phyloP scores from a whole-genome alignment of 2,888 invertebrate species.

The Caenorhabditis angaria region DNA sequence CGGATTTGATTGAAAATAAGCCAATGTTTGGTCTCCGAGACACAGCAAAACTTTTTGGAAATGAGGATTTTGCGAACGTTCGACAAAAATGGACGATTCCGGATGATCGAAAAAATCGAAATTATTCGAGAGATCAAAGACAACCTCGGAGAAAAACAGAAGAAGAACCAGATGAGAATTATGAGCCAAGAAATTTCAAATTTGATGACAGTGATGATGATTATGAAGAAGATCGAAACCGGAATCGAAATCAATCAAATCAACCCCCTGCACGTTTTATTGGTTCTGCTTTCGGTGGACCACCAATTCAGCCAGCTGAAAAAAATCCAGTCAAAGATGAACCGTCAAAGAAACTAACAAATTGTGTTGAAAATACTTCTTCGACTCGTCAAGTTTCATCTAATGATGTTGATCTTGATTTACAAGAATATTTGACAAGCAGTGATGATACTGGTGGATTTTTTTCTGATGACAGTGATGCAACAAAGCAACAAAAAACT shows the following conservation, averaged over 20 bases:
- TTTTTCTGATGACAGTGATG: too few species aligned
- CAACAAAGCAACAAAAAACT: too few species aligned
- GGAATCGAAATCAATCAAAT: not conserved
- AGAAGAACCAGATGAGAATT: constrained; percentile 14
- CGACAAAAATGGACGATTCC: constrained; percentile 7
- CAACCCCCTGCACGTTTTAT: not conserved
- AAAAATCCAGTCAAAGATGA: too few species aligned
- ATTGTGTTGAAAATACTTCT: too few species aligned
- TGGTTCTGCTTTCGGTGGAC: not conserved
- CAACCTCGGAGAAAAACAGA: constrained; percentile 3
- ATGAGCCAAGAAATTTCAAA: not conserved
- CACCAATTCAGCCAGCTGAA: too few species aligned
- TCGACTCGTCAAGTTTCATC: too few species aligned
- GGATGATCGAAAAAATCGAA: not conserved
- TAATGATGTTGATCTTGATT: too few species aligned
- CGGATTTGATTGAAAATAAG: not conserved
- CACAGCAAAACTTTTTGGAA: not conserved
- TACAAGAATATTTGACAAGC: too few species aligned
- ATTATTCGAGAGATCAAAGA: not conserved
- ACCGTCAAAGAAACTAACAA: too few species aligned
- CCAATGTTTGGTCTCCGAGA: not conserved
- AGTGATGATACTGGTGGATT: too few species aligned
- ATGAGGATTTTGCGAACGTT: constrained; percentile 8
- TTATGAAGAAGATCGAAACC: constrained; percentile 7
- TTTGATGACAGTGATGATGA: constrained; percentile 11